A percentile compares a stretch with the other conserved stretches of the same genome.
Conservation (phyloP, 2,113 vertebrate genomes). For the Toxostoma redivivum region DNA sequence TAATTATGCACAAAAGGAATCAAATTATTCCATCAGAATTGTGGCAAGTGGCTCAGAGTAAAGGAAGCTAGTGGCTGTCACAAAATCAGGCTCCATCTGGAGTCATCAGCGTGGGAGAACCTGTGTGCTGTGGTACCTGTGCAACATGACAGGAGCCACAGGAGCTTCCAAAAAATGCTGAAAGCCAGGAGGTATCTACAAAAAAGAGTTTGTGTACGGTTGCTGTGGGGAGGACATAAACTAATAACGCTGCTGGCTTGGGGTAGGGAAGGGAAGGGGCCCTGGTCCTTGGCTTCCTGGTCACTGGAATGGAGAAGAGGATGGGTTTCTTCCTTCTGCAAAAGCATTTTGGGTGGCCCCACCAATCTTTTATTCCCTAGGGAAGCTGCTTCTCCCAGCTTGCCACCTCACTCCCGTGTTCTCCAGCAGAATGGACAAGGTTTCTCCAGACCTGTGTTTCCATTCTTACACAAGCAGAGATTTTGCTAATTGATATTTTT, state of each 20-base stretch:
- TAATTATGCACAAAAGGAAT: neutral
- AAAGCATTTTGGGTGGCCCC: neutral
- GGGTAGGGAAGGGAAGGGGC: neutral
- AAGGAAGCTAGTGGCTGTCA: neutral
- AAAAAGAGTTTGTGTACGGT: neutral
- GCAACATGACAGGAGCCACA: neutral
- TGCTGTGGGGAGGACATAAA: neutral
- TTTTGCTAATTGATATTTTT: neutral
- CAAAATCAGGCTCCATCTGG: neutral
- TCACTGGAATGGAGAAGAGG: neutral
- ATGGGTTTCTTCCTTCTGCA: neutral
- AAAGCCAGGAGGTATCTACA: neutral
- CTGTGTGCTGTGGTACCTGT: neutral
- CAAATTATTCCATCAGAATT: neutral
- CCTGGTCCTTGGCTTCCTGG: neutral
- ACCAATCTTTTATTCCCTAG: rapidly evolving
- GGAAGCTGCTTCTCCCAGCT: neutral
- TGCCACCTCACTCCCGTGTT: neutral
- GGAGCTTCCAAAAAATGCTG: neutral
- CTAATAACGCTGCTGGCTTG: neutral
- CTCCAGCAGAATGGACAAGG: neutral
- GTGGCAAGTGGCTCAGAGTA: rapidly evolving
- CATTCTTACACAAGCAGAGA: neutral
- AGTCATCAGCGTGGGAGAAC: neutral
- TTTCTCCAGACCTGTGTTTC: neutral